A percentile compares a stretch with the other conserved stretches of the same genome.
Conservation (phyloP, 2,113 vertebrate genomes). For the Cryptotis parvus region DNA sequence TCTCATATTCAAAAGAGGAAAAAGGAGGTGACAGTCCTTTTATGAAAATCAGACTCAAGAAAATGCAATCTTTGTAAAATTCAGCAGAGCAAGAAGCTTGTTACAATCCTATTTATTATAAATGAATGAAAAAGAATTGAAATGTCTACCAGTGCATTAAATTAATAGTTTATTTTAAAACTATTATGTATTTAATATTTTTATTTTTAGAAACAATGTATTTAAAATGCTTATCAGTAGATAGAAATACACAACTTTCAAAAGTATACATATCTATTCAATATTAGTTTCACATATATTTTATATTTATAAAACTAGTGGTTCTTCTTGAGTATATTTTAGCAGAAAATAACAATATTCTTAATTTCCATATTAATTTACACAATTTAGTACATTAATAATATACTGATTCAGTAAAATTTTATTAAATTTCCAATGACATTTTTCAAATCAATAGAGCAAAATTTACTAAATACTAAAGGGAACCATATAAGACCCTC, state of each 20-base stretch:
- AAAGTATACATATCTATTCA: not conserved
- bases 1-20: not conserved
- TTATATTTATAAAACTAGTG: not conserved
- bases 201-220: not conserved
- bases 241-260: not conserved
- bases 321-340: not conserved
- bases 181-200: not conserved
- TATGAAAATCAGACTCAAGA: not conserved
- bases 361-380: not conserved
- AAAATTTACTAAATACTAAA: no score
- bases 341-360: no score
- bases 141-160: not conserved
- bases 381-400: not conserved
- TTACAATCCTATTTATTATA: not conserved
- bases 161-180: not conserved
- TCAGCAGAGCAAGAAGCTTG: not conserved
- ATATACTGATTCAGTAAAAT: not conserved
- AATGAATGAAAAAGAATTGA: not conserved
- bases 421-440: not conserved
- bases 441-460: no score
- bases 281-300: not conserved
- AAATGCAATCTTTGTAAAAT: constrained; percentile 36
- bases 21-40: not conserved
- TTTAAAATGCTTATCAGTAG: not conserved
- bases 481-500: no score